Percentiles rank a stretch among this genome's conserved stretches.
Evolutionary conservation across 2,797 vertebrate genomes (phyloP).

Genomic region (Arrhamphus sclerolepis): DNA sequence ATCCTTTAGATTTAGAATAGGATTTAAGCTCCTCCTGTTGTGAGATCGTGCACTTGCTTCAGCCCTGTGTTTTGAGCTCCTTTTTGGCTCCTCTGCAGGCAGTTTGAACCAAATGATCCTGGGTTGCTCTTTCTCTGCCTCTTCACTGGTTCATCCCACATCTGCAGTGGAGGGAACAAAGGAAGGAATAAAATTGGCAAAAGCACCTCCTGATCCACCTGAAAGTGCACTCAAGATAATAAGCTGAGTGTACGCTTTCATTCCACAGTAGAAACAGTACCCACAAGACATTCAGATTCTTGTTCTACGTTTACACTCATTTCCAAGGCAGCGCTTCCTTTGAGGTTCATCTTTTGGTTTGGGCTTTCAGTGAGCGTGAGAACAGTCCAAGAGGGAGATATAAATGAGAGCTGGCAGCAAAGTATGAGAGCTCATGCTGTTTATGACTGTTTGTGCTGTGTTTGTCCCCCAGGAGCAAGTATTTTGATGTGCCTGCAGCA

Average conservation of each 20-base stretch:
- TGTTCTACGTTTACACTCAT: conserved; percentile 4
- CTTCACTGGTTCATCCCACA: too few species aligned
- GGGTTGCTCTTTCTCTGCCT: too few species aligned
- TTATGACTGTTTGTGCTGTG: conserved; percentile 8
- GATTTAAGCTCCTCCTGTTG: too few species aligned
- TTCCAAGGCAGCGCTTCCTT: conserved; percentile 31
- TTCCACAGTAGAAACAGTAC: background rate
- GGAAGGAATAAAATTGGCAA: too few species aligned
- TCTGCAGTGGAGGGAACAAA: too few species aligned
- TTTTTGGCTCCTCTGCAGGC: too few species aligned
- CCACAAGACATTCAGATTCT: background rate
- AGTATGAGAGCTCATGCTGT: conserved; percentile 18
- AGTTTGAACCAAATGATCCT: background rate
- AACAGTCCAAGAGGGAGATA: conserved; percentile 34
- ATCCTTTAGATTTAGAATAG: too few species aligned
- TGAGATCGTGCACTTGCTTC: too few species aligned
- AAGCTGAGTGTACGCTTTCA: background rate
- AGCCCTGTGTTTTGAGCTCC: too few species aligned
- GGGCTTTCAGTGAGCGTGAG: conserved; percentile 35
- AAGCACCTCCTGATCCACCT: too few species aligned
- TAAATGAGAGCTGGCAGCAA: conserved; percentile 26
- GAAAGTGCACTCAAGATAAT: too few species aligned
- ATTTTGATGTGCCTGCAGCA: background rate
- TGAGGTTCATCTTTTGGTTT: conserved; percentile 18
- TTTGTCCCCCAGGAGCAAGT: conserved; percentile 7